Base-by-base conservation (phyloP, 2,113 vertebrate genomes). In the Seriola quinqueradiata region DNA sequence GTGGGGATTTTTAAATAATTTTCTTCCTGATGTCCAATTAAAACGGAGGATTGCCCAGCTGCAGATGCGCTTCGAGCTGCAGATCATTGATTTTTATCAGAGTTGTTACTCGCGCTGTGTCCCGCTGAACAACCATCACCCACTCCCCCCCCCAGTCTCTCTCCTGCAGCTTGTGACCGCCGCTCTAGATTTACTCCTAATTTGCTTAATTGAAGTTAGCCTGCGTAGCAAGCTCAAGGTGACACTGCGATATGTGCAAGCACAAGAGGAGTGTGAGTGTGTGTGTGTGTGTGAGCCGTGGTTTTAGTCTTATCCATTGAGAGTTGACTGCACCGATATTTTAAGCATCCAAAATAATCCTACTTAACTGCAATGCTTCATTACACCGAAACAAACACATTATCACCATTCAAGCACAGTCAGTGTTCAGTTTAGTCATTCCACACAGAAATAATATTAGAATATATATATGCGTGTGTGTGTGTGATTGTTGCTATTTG, bases 191-290 rank as follows among this genome's bases (percentile, higher is more conserved):
- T 92, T 78, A 87, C 79, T 90, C 73, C 77, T 90, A 92, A 92
- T 93, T 92, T 92, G 87, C 87, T 81, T 92, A 92, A 94, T 93
- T 91, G 89, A 92, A 90, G 89, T 92, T 91, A 92, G 87, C 88
- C 91, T 68, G 88, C 90, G 42, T 86, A 71, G 88, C 90, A 66
- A 78, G 91, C 89, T 92, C 90, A 93, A 93, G 91, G 92, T 93
- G 88, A 94, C 92, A 85, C 87, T 76, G 74, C 58, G 57, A 85
- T 90, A 77, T 70, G 70, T 57, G 78, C 34, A 23, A 34, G 83
- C 36, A 55, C 6, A 6, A 42, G 23, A 42, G 63, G 69, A 79
- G 80, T 72, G 57, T 42, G 63, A 32, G 17, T 19, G 57, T 14
- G 13, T 19, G 17, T 19, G 57, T 14, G 42, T 13, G 36, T 36